These are phyloP conservation scores for Amphimedon queenslandica DNA, from an alignment of 37 sponge, comb jelly and placozoan genomes.

Conservation along the genomic window DNA sequence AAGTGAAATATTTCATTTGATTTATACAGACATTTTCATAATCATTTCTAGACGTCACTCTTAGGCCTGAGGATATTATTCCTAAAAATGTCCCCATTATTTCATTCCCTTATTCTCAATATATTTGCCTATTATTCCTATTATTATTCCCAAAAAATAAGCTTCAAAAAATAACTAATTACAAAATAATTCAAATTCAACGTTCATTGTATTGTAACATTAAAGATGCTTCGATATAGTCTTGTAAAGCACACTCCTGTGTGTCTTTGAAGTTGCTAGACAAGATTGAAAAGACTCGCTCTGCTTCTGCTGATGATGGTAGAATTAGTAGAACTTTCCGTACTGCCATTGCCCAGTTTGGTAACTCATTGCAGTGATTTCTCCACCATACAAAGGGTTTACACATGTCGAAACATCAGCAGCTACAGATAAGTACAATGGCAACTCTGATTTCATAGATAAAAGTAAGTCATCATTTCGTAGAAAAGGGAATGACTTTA, in stretches of 20 bases:
- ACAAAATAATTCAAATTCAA: no score
- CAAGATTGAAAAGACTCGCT: slow-evolving; percentile 27
- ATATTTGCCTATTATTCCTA: no score
- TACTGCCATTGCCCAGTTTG: slow-evolving; percentile 3
- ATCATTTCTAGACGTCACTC: no score
- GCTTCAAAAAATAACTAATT: no score
- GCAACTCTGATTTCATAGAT: slow-evolving; percentile 10
- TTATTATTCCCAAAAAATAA: no score
- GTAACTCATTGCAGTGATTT: slow-evolving; percentile 1
- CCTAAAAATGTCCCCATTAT: no score
- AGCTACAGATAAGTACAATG: slow-evolving; percentile 10
- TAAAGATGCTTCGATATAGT: slow-evolving; percentile 21
- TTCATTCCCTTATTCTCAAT: no score
- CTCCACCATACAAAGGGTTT: slow-evolving; percentile 6
- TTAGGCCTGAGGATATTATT: no score
- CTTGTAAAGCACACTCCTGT: no score
- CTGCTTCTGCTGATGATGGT: slow-evolving; percentile 27
- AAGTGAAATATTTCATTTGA: no score
- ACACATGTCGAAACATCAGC: neutral
- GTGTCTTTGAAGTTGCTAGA: neutral
- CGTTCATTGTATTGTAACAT: slow-evolving; percentile 24
- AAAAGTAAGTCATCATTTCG: neutral
- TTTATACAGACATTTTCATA: no score
- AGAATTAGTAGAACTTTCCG: slow-evolving; percentile 3
- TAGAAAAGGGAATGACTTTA: neutral